Evolutionary conservation across 2,797 vertebrate species (phyloP).

Genomic region (Novumbra hubbsi): DNA sequence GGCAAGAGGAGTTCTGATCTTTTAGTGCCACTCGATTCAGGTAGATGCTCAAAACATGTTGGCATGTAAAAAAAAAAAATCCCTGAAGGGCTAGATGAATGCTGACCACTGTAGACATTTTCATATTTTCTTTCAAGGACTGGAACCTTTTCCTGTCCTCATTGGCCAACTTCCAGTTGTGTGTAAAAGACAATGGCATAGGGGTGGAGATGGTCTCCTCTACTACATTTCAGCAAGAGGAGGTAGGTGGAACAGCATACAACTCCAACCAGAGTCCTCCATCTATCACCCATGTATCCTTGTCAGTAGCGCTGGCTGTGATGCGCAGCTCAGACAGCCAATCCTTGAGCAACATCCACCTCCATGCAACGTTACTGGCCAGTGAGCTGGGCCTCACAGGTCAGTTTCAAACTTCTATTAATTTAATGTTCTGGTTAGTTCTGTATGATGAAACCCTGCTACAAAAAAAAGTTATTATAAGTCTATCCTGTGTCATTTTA

Average conservation of each 20-base stretch:
- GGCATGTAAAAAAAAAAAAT: neutral
- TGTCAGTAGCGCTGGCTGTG: conserved; percentile 64
- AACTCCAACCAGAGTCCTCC: conserved; percentile 26
- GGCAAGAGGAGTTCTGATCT: neutral
- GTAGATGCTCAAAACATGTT: neutral
- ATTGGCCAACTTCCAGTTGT: conserved; percentile 66
- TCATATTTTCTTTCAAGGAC: conserved; percentile 58
- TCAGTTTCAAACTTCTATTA: conserved; percentile 38
- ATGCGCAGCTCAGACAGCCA: conserved; percentile 25
- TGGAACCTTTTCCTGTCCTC: conserved; percentile 74
- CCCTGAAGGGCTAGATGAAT: neutral
- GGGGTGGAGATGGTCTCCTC: conserved; percentile 37
- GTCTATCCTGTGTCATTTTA: neutral
- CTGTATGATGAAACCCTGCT: neutral
- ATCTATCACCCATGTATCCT: conserved; percentile 39
- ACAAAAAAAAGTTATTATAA: neutral
- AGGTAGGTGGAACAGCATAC: conserved; percentile 18
- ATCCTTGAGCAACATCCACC: conserved; percentile 40
- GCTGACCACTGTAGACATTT: neutral
- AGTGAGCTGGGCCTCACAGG: conserved; percentile 69
- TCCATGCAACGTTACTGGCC: conserved; percentile 56
- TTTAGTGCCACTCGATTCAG: neutral
- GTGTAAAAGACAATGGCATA: conserved; percentile 50
- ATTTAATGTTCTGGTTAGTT: neutral
- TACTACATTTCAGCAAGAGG: conserved; percentile 29